phyloP scores from a whole-genome alignment of 2,113 vertebrate species.

The Aphyosemion australe region DNA sequence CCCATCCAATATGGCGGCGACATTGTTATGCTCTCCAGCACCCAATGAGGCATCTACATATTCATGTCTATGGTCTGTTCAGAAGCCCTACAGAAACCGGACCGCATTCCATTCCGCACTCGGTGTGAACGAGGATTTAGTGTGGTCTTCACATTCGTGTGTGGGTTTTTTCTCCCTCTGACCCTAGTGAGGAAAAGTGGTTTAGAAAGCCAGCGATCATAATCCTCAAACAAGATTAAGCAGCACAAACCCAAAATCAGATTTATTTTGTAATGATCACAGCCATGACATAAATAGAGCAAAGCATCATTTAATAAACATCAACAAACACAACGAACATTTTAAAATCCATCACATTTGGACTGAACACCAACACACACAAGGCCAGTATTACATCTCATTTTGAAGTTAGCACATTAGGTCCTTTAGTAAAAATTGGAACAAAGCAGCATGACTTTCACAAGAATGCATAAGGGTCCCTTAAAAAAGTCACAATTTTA shows the following conservation, averaged over 20 bases:
- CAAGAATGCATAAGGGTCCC: neutral
- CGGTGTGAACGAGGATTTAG: too few relatives aligned
- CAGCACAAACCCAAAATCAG: neutral
- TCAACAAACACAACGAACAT: conserved; percentile 1
- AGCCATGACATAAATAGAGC: conserved; percentile 32
- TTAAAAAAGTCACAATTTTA: neutral
- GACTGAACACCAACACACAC: neutral
- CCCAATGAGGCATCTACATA: too few relatives aligned
- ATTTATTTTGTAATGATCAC: conserved; percentile 45
- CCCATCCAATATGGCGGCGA: too few relatives aligned
- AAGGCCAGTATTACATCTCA: neutral
- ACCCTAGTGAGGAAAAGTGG: too few relatives aligned
- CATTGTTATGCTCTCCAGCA: too few relatives aligned
- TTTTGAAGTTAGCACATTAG: neutral
- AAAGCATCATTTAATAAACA: conserved; percentile 12
- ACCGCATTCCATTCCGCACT: too few relatives aligned
- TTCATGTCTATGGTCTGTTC: too few relatives aligned
- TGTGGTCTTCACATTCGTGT: too few relatives aligned
- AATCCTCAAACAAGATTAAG: neutral
- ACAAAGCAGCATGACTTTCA: neutral
- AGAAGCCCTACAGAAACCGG: too few relatives aligned
- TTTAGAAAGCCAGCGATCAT: too few relatives aligned
- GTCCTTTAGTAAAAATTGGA: neutral
- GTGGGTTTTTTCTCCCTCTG: too few relatives aligned
- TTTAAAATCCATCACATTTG: conserved; percentile 4